Percentiles rank a stretch among this genome's conserved stretches.
phyloP scores from a whole-genome alignment of 2,113 vertebrate species.

The Corythaixoides concolor region DNA sequence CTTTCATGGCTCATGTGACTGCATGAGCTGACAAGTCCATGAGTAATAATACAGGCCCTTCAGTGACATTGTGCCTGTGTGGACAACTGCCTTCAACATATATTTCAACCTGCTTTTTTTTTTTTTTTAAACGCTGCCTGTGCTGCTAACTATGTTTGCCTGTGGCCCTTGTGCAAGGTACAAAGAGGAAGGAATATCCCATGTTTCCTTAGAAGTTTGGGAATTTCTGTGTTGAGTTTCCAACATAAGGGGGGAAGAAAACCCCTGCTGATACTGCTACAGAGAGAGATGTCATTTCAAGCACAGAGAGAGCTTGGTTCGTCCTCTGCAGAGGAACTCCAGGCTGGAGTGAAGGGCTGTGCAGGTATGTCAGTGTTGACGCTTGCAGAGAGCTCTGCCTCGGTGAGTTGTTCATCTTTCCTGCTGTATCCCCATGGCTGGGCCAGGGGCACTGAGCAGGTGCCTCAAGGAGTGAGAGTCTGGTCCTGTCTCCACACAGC shows the following conservation, averaged over 20 bases:
- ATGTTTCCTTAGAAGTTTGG: rapidly evolving
- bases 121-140: neutral
- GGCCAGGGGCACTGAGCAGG: neutral
- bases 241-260: neutral
- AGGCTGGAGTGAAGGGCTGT: neutral
- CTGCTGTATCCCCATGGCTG: neutral
- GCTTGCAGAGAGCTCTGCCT: neutral
- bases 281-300: neutral
- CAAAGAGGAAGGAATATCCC: neutral
- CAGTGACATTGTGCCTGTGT: neutral
- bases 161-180: neutral
- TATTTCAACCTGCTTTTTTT: neutral
- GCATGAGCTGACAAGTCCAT: neutral
- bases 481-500: neutral
- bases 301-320: neutral
- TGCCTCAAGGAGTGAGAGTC: neutral
- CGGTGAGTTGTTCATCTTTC: neutral
- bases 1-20: rapidly evolving
- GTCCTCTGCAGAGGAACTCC: neutral
- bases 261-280: too few species aligned
- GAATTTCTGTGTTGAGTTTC: neutral
- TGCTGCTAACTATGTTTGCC: neutral
- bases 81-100: neutral
- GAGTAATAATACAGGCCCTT: neutral
- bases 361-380: rapidly evolving